Conservation (phyloP, 2,888 invertebrate species). For the Chloromyia formosa region DNA sequence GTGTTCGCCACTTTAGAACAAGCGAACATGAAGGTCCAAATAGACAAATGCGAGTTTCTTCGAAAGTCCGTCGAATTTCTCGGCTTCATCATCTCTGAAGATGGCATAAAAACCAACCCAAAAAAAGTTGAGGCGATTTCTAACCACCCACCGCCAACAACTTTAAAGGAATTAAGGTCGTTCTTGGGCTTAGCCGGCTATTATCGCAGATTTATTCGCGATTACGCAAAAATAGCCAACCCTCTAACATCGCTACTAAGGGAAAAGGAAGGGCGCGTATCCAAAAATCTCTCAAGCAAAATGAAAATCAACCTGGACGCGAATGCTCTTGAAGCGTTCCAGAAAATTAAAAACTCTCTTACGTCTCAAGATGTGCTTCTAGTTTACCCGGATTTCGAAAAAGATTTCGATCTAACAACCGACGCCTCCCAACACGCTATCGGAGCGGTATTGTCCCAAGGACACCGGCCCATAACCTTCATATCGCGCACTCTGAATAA, state of each 20-base stretch:
- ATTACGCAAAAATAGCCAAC: neutral
- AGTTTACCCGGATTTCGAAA: constrained; percentile 55
- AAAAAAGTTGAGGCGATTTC: constrained; percentile 49
- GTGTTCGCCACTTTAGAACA: neutral
- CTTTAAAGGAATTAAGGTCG: constrained; percentile 30
- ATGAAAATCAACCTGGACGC: constrained; percentile 45
- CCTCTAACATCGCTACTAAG: constrained; percentile 14
- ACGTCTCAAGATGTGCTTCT: constrained; percentile 43
- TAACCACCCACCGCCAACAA: constrained; percentile 48
- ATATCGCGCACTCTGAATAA: constrained; percentile 14
- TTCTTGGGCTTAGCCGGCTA: constrained; percentile 49
- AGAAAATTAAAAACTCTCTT: constrained; percentile 45
- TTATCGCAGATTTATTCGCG: constrained; percentile 30
- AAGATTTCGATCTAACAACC: constrained; percentile 51
- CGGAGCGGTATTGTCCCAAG: constrained; percentile 13
- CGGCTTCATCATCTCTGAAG: neutral
- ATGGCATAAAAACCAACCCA: constrained; percentile 41
- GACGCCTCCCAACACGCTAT: constrained; percentile 24
- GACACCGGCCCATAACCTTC: constrained; percentile 1
- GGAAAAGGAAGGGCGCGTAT: constrained; percentile 49
- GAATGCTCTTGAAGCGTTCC: constrained; percentile 42
- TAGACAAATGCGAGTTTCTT: neutral
- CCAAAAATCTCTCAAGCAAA: constrained; percentile 49
- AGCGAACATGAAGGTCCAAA: neutral
- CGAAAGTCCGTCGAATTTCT: neutral